Evolutionary conservation across 2,888 invertebrate genomes (phyloP), one percentile per base, ranked within the genome.

Genomic region (Oscheius sp.): DNA sequence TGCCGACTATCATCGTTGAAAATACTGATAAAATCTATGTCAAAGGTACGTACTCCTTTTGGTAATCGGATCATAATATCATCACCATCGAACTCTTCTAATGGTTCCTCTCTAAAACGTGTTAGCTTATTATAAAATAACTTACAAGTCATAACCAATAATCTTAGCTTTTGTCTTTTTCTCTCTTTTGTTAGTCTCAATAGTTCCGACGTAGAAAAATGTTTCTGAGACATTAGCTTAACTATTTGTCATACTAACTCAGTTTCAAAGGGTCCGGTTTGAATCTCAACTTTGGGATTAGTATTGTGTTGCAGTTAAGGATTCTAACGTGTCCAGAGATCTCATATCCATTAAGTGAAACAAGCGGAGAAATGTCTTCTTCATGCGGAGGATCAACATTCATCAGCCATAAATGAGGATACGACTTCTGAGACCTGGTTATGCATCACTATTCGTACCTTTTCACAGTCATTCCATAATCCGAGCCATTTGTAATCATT

Each of bases 241-340:
- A 2, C 2, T n/a, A 1, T n/a, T 9, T 26, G 26, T 44, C 9
- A n/a, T 14, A 32, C 50, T 47, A 49, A 47, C 62, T 32, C 20
- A 49, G 30, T 65, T 17, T 45, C n/a, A 20, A 17, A 1, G 44
- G 28, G 26, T 51, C 38, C 20, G 65, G 51, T 33, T 65, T 54
- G 20, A 28, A 44, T 12, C 14, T 12, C 12, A 51, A 22, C 22
- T 54, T 66, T 54, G 38, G 63, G 30, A 77, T 56, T 12, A 75
- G 38, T 28, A 78, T 41, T n/a, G 78, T 78, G 47, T 78, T 77
- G 71, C 78, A 78, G 64, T 78, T 77, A 2, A 72, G 62, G 2
- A 72, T 65, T 41, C 61, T n/a, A 12, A 63, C 62, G 12, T 38
- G 26, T 12, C 36, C 62, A 22, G 44, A 51, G 1, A 54, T 47